Conservation (phyloP, 2,797 vertebrate species). For the Halcyon badia region DNA sequence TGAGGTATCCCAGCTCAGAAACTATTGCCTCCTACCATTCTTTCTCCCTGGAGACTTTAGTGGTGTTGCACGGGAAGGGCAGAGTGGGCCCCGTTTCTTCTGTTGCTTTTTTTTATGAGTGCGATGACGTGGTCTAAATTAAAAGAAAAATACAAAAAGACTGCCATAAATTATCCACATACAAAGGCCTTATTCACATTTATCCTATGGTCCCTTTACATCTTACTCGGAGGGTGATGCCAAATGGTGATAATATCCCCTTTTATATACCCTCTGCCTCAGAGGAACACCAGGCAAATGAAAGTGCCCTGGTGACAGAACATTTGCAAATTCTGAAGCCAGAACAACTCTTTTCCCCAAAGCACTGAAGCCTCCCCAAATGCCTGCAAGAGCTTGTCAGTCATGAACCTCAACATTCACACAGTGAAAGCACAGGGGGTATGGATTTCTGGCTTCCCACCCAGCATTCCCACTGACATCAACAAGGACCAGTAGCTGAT, state of each 20-base stretch:
- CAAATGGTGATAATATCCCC: neutral
- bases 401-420: neutral
- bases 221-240: neutral
- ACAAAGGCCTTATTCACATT: constrained; percentile 49
- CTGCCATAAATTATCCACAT: constrained; percentile 63
- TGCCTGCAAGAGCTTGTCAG: neutral
- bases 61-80: constrained; percentile 69
- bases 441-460: neutral
- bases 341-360: neutral
- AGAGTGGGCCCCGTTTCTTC: constrained; percentile 73
- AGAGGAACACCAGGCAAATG: neutral
- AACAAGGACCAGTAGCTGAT: neutral
- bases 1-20: constrained; percentile 67
- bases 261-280: neutral
- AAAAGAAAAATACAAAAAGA: constrained; percentile 73
- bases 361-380: neutral
- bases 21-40: constrained; percentile 74
- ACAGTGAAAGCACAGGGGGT: neutral
- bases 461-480: neutral
- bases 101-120: constrained; percentile 78
- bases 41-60: constrained; percentile 74
- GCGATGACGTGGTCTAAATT: constrained; percentile 73
- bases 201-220: neutral
- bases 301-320: neutral
- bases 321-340: neutral